phyloP scores from a whole-genome alignment of 2,797 vertebrate genomes.

The Meda fulgida region DNA sequence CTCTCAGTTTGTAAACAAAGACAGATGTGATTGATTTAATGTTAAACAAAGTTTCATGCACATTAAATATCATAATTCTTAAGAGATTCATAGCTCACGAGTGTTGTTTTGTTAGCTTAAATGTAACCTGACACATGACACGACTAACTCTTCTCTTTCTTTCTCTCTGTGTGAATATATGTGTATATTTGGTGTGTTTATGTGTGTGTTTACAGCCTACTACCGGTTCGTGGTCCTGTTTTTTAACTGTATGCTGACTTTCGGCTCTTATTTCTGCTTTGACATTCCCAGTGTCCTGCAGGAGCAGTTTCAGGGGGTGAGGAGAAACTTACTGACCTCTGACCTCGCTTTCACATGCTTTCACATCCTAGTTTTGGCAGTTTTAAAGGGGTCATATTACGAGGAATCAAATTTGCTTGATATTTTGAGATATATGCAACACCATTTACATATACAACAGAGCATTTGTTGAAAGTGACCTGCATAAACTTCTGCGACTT shows the following conservation, averaged over 20 bases:
- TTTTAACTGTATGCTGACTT: slow-evolving; percentile 86
- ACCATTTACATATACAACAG: not conserved
- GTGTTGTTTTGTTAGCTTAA: not conserved
- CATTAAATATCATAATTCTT: not conserved
- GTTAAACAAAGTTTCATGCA: not conserved
- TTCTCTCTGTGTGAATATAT: not conserved
- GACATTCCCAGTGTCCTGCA: slow-evolving; percentile 86
- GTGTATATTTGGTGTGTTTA: not conserved
- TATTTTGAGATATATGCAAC: not conserved
- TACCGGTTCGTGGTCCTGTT: slow-evolving; percentile 85
- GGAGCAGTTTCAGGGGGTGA: slow-evolving; percentile 85
- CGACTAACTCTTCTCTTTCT: slow-evolving; percentile 35
- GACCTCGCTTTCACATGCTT: not conserved
- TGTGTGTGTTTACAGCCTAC: slow-evolving; percentile 67
- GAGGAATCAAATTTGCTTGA: not conserved
- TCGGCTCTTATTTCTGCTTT: slow-evolving; percentile 86
- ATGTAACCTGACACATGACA: slow-evolving; percentile 22
- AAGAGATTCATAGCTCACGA: not conserved
- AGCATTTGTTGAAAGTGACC: no score
- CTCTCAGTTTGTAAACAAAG: not conserved
- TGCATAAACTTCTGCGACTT: not conserved
- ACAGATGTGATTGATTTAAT: not conserved
- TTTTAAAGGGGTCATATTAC: not conserved
- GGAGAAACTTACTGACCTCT: slow-evolving; percentile 43
- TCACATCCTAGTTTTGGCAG: not conserved